Evolutionary conservation across 2,888 invertebrate genomes (phyloP), one percentile per base, ranked within the genome.

Genomic region (Scaptomyza tumidula): DNA sequence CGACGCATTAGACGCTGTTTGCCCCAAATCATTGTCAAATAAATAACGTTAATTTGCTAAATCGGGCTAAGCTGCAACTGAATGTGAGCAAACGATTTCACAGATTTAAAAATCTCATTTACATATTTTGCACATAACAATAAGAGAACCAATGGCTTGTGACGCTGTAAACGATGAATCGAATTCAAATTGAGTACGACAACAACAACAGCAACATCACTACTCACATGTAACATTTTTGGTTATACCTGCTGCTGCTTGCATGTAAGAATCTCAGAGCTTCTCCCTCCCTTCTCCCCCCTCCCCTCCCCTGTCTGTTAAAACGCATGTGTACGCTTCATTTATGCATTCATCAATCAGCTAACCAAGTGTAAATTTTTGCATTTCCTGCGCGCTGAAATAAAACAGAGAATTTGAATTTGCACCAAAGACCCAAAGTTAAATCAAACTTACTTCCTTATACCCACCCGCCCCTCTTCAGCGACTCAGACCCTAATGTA

Each of bases 311-410:
- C 1, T 45, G 39, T 24, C 19, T 46, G 33, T 55, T 59, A 69
- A 69, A 84, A 84, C 85, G 86, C 84, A 88, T 88, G 88, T 84
- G 83, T 88, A 79, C 86, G 86, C 89, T 89, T 89, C 89, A 88
- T 88, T 87, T 86, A 90, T 90, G 82, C 90, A 90, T 89, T 89
- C 89, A 90, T 90, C 89, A 89, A 89, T 89, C 89, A 89, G 89
- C 85, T 84, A 89, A 89, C 90, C 90, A 90, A 90, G 90, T 89
- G 89, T 87, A 80, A 90, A 90, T 90, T 89, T 85, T 89, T 89
- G 88, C 86, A 86, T 86, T 86, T 88, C 80, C 85, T 76, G 77
- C 62, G 80, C 86, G 80, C 57, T 88, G 80, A 88, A 88, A 84
- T 84, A 83, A 88, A 84, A 80, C 84, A 69, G 83, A 84, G 86